Evolutionary conservation across 2,113 vertebrate genomes (phyloP).

Genomic region (Sylvietta virens): DNA sequence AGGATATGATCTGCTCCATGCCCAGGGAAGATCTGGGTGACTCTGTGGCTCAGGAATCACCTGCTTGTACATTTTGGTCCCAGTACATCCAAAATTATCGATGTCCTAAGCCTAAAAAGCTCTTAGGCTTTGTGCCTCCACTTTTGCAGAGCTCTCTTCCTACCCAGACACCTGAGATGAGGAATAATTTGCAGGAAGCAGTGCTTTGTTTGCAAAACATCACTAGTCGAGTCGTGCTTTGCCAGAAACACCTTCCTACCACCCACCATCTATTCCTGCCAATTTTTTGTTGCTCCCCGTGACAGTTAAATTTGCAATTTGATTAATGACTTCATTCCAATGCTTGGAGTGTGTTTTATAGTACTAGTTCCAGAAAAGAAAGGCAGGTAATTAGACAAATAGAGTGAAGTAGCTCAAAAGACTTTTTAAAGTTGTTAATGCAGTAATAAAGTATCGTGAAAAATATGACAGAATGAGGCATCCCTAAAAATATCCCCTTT

Average conservation of each 20-base stretch:
- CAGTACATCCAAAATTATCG: accelerated
- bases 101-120: neutral
- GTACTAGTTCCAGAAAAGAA: neutral
- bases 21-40: neutral
- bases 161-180: neutral
- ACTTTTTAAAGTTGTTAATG: constrained; percentile 21
- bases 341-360: neutral
- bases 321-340: constrained; percentile 26
- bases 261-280: neutral
- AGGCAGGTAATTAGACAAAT: constrained; percentile 30
- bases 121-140: neutral
- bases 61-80: neutral
- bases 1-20: neutral
- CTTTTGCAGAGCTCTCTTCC: neutral
- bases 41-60: neutral
- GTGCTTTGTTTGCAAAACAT: constrained; percentile 5
- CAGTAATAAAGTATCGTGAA: neutral
- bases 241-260: neutral
- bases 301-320: neutral
- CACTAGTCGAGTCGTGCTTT: neutral
- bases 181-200: neutral
- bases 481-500: constrained; percentile 16
- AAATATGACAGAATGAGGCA: constrained; percentile 12
- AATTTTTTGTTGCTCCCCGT: neutral
- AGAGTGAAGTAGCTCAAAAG: neutral